Base-by-base conservation (phyloP, 2,113 vertebrate genomes). In the Furnarius figulus region DNA sequence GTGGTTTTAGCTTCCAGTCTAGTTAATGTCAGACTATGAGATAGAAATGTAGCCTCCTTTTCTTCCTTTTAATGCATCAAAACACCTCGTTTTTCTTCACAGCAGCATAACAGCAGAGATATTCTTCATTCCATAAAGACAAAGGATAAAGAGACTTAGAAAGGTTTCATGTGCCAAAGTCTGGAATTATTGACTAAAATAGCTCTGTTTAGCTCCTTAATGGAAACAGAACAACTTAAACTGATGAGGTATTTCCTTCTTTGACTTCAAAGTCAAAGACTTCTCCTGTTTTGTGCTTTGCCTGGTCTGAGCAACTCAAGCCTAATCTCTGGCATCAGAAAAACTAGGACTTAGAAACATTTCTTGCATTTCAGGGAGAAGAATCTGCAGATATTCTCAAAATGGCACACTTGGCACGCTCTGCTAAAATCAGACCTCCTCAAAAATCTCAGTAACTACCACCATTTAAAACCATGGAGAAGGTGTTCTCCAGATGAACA, bases 21-120 rank as follows among this genome's bases (percentile, higher is more conserved):
- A n/a, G 8, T 33, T 30, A 30, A 35, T 35, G 37, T 30, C 63
- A 85, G 40, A 52, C 31, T 73, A 37, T 0, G 0, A 37, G 12
- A 12, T 13, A 94, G 25, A 93, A 79, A 66, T 19, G 22, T 30
- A 49, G 65, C n/a, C 67, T 87, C 10, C 17, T 68, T 65, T 81
- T 74, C 30, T 81, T 62, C 35, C 25, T 81, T 78, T 47, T 87
- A 30, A 50, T 83, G 28, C 35, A 62, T 9, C 10, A 76, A 42
- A 93, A 22, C 35, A 87, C 24, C 24, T 88, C 0, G 0, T 49
- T 90, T 86, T 88, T 53, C 14, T 80, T 80, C 50, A 70, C 40
- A 73, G 33, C 30, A 72, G 68, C 10, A 1, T 55, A 80, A 61
- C 24, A 79, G n/a, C 30, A 87, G 42, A 89, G n/a, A 52, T 6